A percentile compares a stretch with the other conserved stretches of the same genome.
phyloP scores from a whole-genome alignment of 2,888 invertebrate genomes.

The Xylota segnis region DNA sequence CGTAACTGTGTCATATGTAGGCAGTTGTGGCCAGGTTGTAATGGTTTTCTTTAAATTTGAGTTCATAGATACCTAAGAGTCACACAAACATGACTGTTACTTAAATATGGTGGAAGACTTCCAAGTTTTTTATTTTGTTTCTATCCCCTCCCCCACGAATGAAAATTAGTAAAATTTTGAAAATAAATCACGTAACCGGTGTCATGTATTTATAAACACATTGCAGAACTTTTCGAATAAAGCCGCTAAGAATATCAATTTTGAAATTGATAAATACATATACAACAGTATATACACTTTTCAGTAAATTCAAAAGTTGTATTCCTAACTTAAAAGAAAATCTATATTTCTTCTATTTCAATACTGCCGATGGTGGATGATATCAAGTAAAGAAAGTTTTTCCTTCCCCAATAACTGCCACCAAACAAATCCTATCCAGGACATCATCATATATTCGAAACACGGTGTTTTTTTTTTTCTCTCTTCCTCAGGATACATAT shows the following conservation, averaged over 20 bases:
- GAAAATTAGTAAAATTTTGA: neutral
- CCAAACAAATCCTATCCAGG: neutral
- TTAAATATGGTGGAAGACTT: too few species aligned
- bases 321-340: neutral
- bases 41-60: too few species aligned
- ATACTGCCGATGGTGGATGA: neutral
- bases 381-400: neutral
- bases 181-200: neutral
- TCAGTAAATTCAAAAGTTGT: neutral
- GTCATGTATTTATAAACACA: neutral
- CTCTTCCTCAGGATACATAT: neutral
- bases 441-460: constrained; percentile 40
- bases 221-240: neutral
- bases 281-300: neutral
- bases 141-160: too few species aligned
- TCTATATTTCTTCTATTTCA: neutral
- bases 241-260: neutral
- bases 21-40: too few species aligned
- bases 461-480: constrained; percentile 14
- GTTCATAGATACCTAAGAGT: too few species aligned
- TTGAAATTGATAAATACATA: neutral
- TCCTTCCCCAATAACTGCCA: too few species aligned
- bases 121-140: too few species aligned
- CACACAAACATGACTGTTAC: too few species aligned
- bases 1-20: too few species aligned